Base-by-base conservation (phyloP, 2,888 invertebrate genomes). In the Parnassius apollo region DNA sequence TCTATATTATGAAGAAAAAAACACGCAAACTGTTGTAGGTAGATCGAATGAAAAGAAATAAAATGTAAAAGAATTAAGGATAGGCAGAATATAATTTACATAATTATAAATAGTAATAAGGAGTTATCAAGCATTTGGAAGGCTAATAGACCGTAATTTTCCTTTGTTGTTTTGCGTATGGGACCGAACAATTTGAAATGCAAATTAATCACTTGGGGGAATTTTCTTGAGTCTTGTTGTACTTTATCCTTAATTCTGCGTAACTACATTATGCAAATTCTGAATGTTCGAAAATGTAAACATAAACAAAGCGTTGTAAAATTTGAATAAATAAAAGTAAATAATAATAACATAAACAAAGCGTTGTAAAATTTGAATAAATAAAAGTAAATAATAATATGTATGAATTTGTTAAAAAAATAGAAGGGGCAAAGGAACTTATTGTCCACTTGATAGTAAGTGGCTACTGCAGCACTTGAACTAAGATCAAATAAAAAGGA, bases 201-300 rank as follows among this genome's bases (percentile, higher is more conserved):
- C 60, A 60, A 60, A 60, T 10, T 25, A 25, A 2, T 25, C 12
- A 18, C 12, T 12, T 49, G 18, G 25, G 45, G 54, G 18, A 35
- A 25, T 25, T 25, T 25, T 25, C 25, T 25, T 25, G 25, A 54
- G n/a, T 54, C 22, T 54, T 35, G 42, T 50, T 48, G 46, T 48
- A 60, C 60, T 60, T 60, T 54, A 42, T 48, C 48, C 46, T 54
- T 60, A 60, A 60, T 60, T 60, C 54, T 54, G 54, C 46, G 42
- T 60, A 60, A 60, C 60, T 49, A 54, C 46, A 60, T 60, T 60
- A 54, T 60, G 60, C 42, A 60, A 53, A 60, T 60, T 54, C 13
- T 46, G 25, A 18, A 42, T 13, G 42, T 48, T 54, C 54, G 46
- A 13, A 54, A 48, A 59, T 59, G 46, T 54, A 54, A 46, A 12